phyloP scores from a whole-genome alignment of 2,888 invertebrate species.

The Sphecodes monilicornis region DNA sequence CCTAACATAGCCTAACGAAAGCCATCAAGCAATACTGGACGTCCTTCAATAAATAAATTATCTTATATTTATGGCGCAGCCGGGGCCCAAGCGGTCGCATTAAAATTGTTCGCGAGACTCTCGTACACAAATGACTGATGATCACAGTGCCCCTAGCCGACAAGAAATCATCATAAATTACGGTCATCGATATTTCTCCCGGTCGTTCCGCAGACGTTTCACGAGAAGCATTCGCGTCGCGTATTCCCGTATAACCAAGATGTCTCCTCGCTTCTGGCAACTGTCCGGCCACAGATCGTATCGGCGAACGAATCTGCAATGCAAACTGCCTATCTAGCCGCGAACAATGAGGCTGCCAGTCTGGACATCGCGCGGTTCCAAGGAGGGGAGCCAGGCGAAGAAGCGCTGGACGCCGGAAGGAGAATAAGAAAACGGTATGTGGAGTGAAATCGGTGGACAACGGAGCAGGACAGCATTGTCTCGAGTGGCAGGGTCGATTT shows the following conservation, averaged over 20 bases:
- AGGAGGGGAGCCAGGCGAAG: slow-evolving; percentile 16
- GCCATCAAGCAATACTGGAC: not conserved
- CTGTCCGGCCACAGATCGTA: slow-evolving; percentile 61
- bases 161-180: slow-evolving; percentile 31
- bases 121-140: slow-evolving; percentile 25
- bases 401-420: slow-evolving; percentile 18
- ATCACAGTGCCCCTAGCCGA: not conserved
- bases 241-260: slow-evolving; percentile 45
- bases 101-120: not conserved
- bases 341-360: slow-evolving; percentile 65
- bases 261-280: slow-evolving; percentile 50
- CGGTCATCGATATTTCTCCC: slow-evolving; percentile 21
- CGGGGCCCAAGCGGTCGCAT: not conserved
- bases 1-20: not conserved
- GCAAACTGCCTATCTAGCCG: slow-evolving; percentile 66
- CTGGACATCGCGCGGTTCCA: slow-evolving; percentile 56
- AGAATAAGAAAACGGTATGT: slow-evolving; percentile 28
- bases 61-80: not conserved
- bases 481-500: slow-evolving; percentile 24
- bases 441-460: slow-evolving; percentile 56
- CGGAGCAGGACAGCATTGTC: slow-evolving; percentile 27
- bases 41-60: not conserved
- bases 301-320: slow-evolving; percentile 65
- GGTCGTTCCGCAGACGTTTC: slow-evolving; percentile 20
- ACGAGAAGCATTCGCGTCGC: slow-evolving; percentile 54